Evolutionary conservation across 30 jellyfish, hydroid and myxozoan species (phyloP).

Genomic region (Sanderia malayensis): DNA sequence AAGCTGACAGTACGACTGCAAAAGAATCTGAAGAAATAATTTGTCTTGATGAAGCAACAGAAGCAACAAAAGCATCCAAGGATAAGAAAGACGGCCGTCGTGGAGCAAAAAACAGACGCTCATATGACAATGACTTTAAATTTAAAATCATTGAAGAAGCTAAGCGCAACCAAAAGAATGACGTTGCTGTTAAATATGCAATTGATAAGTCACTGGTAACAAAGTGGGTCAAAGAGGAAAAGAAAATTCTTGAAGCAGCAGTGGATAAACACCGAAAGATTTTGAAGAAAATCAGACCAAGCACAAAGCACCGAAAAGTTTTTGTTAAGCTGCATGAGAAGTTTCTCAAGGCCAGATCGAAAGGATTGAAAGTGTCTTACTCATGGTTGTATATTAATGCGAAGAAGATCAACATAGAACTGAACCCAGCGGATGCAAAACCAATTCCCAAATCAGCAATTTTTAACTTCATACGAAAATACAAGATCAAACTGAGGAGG

Average conservation of each 20-base stretch:
- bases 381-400: slow-evolving; percentile 32
- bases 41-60: too few species aligned
- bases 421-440: slow-evolving; percentile 1
- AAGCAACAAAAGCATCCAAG: too few species aligned
- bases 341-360: slow-evolving; percentile 15
- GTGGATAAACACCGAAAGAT: slow-evolving; percentile 27
- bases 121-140: not conserved
- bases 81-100: slow-evolving; percentile 7
- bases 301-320: slow-evolving; percentile 36
- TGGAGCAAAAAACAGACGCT: slow-evolving; percentile 7
- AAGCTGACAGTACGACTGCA: too few species aligned
- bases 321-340: slow-evolving; percentile 9
- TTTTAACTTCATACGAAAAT: slow-evolving; percentile 14
- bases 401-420: slow-evolving; percentile 25
- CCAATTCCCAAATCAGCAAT: slow-evolving; percentile 27
- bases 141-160: not conserved
- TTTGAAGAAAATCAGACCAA: slow-evolving; percentile 39
- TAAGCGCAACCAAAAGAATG: slow-evolving; percentile 10
- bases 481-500: slow-evolving; percentile 50
- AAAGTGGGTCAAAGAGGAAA: slow-evolving; percentile 34
- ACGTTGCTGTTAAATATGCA: slow-evolving; percentile 35
- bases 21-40: too few species aligned
- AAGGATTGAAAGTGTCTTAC: slow-evolving; percentile 26
- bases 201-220: slow-evolving; percentile 57
- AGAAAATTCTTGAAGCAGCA: slow-evolving; percentile 36